Base-by-base conservation (phyloP, 92 coral and sea anemone species). In the Porites lobata region DNA sequence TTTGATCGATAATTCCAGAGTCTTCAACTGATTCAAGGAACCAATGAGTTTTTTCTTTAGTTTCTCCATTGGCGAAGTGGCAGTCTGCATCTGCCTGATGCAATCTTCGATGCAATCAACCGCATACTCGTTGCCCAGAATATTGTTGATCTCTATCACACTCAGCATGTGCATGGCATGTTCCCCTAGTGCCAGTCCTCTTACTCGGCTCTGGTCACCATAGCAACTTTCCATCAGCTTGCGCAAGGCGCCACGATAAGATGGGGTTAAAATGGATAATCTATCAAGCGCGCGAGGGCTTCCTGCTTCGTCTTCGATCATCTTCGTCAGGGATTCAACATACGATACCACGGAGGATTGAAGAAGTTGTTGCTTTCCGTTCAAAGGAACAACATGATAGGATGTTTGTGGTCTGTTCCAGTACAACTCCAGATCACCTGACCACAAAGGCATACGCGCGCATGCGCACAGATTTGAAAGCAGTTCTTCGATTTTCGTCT, bases 121-220 rank as follows among this genome's bases (percentile, higher is more conserved):
- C 0, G 99, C 98, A 26, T 89, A 83, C 17, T 76, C 83, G 70
- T 85, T 67, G 0, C 99, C 99, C 62, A 98, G 82, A 66, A 98
- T 86, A 84, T 84, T 94, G 80, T 95, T 98, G 32, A 94, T 19
- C 88, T 98, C 99, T 32, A 87, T 82, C 47, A 90, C 94, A 61
- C 96, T 93, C 19, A 98, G 80, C 79, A 98, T 79, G 81, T 93
- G 98, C 93, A 95, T 95, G 24, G 95, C 98, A 62, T 96, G 96
- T 76, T 98, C 99, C 12, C 94, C 94, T 32, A 96, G 78, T 0
- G 98, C 99, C 26, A 92, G 87, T n/a, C 98, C 99, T 10, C 87
- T 91, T 10, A 90, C 88, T 65, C 79, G 59, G 81, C 71, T 84
- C 88, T 86, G 87, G 62, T 84, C 89, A 19, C 94, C 94, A 70